Evolutionary conservation across 1,140 invertebrate genomes (phyloP), one percentile per base, ranked within the genome.

Genomic region (Lepidostoma basale): DNA sequence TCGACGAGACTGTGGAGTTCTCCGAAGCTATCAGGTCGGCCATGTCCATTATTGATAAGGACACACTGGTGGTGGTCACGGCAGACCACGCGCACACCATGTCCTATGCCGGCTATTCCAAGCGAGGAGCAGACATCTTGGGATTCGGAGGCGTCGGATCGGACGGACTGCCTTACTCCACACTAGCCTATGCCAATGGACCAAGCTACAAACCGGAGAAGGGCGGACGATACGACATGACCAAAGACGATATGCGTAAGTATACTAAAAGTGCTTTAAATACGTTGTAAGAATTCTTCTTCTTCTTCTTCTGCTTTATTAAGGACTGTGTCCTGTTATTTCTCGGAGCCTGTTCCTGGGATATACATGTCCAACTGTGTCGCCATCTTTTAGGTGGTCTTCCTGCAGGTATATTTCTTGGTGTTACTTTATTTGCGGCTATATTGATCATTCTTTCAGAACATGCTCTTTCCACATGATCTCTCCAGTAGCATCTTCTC

Each of bases 151-250:
- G 85, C 49, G 77, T 79, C 16, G 72, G 73, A 18, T 62, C 79
- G 3, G 77, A 82, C 73, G 77, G 77, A 16, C 75, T 88, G 68
- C 87, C 88, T 0, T 92, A 90, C 75, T 86, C 90, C 63, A 92
- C 89, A 0, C 80, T 95, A 2, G 85, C 84, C 1, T 93, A 93
- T 75, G 87, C 88, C 8, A 92, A 92, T 79, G 92, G 92, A 1
- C 90, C 90, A 1, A 89, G 90, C 3, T 85, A 84, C 67, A 77
- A 79, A 3, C 65, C 74, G n/a, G 78, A 77, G 22, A 70, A 73
- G 10, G 74, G 69, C n/a, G 71, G 76, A 18, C 74, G 85, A 33
- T 72, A 79, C n/a, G 78, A 84, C 60, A 74, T 83, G 28, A 78
- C 78, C 3, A 68, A 70, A 3, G 79, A 81, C 12, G 69, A 79